Conservation (phyloP, 1,140 invertebrate genomes). For the Drosophila miranda region DNA sequence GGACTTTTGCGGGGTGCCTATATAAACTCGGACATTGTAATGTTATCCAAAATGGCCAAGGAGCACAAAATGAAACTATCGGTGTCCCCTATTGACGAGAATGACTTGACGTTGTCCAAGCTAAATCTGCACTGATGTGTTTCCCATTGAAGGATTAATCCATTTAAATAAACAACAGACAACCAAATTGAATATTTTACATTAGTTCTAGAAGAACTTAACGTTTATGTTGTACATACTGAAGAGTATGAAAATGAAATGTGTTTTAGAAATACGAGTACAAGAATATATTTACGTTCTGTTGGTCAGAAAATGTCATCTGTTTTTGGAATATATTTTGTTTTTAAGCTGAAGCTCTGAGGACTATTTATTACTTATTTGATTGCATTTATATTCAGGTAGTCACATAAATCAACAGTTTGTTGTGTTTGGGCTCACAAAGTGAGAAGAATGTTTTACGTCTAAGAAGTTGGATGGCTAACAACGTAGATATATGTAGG, state of each 20-base stretch:
- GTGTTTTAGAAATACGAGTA: background rate
- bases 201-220: no score
- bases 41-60: slow-evolving; percentile 24
- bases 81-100: no score
- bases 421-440: no score
- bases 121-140: no score
- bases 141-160: no score
- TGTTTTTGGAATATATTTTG: slow-evolving; percentile 1
- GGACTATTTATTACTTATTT: slow-evolving; percentile 2
- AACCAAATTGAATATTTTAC: no score
- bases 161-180: no score
- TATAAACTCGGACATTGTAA: slow-evolving; percentile 26
- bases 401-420: slow-evolving; percentile 45
- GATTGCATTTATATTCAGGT: background rate
- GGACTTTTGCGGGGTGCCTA: slow-evolving; percentile 35
- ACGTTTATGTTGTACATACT: background rate
- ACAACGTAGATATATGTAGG: no score
- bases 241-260: slow-evolving; percentile 14
- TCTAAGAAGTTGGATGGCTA: no score
- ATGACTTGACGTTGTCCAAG: no score
- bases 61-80: background rate
- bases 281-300: background rate
- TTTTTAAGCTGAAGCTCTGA: slow-evolving; percentile 47
- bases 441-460: no score
- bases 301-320: background rate